Conservation (phyloP, 1,140 invertebrate genomes). For the Saccostrea echinata region DNA sequence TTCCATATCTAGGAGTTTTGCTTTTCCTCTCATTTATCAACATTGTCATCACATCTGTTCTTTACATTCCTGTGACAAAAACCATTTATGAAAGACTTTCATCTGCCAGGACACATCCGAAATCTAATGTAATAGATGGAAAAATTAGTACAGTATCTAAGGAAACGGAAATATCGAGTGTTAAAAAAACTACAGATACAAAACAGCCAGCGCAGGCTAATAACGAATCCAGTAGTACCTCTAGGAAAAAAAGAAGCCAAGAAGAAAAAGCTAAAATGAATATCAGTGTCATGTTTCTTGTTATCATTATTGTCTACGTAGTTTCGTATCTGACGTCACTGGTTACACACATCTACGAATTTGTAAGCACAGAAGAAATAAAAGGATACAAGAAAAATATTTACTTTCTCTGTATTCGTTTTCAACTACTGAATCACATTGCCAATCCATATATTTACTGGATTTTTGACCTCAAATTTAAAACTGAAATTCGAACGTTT, state of each 20-base stretch:
- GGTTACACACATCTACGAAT: not conserved
- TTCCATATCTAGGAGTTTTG: not conserved
- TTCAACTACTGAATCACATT: not conserved
- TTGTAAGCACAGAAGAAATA: not conserved
- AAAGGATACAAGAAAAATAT: not conserved
- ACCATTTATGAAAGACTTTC: too few species aligned
- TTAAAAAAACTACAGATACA: not conserved
- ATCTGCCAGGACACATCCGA: not conserved
- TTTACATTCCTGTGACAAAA: not conserved
- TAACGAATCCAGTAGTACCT: not conserved
- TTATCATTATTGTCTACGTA: too few species aligned
- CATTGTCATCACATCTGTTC: not conserved
- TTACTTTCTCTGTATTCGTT: not conserved
- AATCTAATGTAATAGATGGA: not conserved
- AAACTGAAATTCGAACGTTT: not conserved
- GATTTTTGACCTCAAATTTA: not conserved
- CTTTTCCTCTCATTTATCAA: not conserved
- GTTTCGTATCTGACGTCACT: too few species aligned
- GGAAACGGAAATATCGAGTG: not conserved
- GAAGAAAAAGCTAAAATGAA: not conserved
- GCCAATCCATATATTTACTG: not conserved
- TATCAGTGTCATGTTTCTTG: slow-evolving; percentile 15
- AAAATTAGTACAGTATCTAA: not conserved
- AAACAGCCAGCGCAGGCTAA: not conserved
- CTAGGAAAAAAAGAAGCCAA: not conserved